Base-by-base conservation (phyloP, 1,140 invertebrate genomes). In the Orius insidiosus region DNA sequence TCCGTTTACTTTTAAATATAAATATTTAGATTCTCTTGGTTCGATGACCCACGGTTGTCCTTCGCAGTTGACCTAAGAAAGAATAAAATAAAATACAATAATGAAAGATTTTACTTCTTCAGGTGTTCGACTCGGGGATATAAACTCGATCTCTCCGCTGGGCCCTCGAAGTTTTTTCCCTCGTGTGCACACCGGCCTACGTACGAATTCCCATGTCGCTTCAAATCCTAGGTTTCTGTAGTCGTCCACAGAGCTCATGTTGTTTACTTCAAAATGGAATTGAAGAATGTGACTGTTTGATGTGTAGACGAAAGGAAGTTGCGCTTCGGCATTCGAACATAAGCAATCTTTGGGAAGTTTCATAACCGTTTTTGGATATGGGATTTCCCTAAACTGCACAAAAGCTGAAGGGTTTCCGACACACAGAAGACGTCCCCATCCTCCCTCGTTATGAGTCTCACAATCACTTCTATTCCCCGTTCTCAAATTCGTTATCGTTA, bases 171-270 rank as follows among this genome's bases (percentile, higher is more conserved):
- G 71, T 45, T 71, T 64, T 49, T 80, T 69, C 46, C 71, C 72
- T 48, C 70, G 67, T 14, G 71, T 62, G 57, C 84, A 87, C 15
- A 68, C 62, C 13, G 73, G 63, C 40, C 75, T 69, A 55, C 80
- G 74, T 1, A 85, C 66, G 54, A 86, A 87, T 57, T 87, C 83
- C 60, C 80, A 85, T 32, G 71, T 74, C 13, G 79, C 86, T 61
- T 88, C 83, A 59, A 90, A 88, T 48, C 75, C 78, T 34, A 86
- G 70, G 45, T 80, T 78, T 43, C 78, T 73, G 57, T 82, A 86
- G 63, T 92, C 86, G 55, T 89, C 84, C 5, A 75, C 65, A 0
- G 81, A 72, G 38, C 77, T 75, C 86, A 92, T 92, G 45, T 78
- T 75, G 6, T 69, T 68, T 1, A 85, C 79, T 32, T 75, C 73